Percentiles rank a stretch among this genome's conserved stretches.
phyloP scores from a whole-genome alignment of 1,140 invertebrate species.

The Leptinotarsa lineolata region DNA sequence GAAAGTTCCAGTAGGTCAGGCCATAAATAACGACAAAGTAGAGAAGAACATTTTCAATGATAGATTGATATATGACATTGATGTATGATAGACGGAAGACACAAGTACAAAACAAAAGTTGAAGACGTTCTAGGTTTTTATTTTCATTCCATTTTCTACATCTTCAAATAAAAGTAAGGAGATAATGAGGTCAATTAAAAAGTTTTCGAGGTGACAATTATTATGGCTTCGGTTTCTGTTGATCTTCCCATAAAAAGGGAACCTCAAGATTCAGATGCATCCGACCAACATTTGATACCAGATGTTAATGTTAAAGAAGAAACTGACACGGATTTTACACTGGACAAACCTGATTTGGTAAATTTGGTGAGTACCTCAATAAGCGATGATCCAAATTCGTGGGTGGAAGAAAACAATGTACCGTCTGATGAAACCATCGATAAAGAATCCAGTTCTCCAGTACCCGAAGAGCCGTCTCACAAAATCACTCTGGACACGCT shows the following conservation, averaged over 20 bases:
- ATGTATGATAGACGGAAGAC: too few relatives aligned
- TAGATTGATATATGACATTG: too few relatives aligned
- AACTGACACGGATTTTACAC: not conserved
- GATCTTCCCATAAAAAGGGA: conserved; percentile 21
- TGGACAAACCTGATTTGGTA: conserved; percentile 11
- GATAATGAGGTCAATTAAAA: too few relatives aligned
- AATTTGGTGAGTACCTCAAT: not conserved
- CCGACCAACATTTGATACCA: not conserved
- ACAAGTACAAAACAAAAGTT: too few relatives aligned
- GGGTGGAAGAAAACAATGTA: not conserved
- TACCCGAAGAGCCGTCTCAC: not conserved
- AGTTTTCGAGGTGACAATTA: too few relatives aligned
- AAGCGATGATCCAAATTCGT: not conserved
- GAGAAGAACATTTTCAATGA: too few relatives aligned
- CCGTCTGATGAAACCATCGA: not conserved
- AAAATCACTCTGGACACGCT: conserved; percentile 19
- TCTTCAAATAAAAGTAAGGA: too few relatives aligned
- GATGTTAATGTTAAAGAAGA: conserved; percentile 6
- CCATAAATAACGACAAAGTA: too few relatives aligned
- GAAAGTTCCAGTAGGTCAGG: too few relatives aligned
- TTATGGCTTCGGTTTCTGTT: not conserved
- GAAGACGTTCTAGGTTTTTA: too few relatives aligned
- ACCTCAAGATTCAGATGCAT: not conserved
- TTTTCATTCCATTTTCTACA: too few relatives aligned
- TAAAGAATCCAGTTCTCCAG: not conserved